A percentile compares a stretch with the other conserved stretches of the same genome.
Conservation (phyloP, 2,113 vertebrate genomes). For the Stigmatopora argus region DNA sequence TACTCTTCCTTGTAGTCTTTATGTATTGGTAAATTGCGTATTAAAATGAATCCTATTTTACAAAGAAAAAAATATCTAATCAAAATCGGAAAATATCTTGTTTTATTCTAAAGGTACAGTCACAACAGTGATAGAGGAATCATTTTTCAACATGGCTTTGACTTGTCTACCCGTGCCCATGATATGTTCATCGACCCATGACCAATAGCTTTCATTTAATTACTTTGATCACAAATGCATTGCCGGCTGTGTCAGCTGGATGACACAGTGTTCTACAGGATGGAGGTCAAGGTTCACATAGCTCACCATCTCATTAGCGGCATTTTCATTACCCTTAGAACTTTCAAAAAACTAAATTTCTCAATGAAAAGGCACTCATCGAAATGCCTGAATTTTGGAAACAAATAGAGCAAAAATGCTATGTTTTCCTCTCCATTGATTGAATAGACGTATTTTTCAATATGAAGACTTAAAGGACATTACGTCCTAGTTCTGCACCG, state of each 20-base stretch:
- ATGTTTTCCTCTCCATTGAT: background rate
- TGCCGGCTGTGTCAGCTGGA: constrained; percentile 30
- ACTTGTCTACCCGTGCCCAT: constrained; percentile 16
- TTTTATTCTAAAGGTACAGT: background rate
- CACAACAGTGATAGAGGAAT: background rate
- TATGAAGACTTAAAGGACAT: background rate
- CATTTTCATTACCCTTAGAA: background rate
- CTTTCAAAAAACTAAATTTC: background rate
- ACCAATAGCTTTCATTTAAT: constrained; percentile 48
- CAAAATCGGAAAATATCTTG: background rate
- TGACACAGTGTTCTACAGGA: constrained; percentile 38
- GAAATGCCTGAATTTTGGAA: too few species aligned
- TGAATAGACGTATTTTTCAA: background rate
- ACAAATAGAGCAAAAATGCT: background rate
- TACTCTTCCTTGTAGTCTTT: background rate
- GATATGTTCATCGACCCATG: constrained; percentile 39
- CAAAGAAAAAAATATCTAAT: background rate
- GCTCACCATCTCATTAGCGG: constrained; percentile 36
- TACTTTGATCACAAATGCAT: constrained; percentile 43
- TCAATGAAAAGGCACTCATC: too few species aligned
- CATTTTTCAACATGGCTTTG: background rate
- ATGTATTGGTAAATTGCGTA: background rate
- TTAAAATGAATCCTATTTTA: background rate
- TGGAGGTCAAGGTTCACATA: constrained; percentile 26
- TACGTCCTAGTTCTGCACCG: background rate